Conservation (phyloP, 2,888 invertebrate species). For the Cartodere bifasciata region DNA sequence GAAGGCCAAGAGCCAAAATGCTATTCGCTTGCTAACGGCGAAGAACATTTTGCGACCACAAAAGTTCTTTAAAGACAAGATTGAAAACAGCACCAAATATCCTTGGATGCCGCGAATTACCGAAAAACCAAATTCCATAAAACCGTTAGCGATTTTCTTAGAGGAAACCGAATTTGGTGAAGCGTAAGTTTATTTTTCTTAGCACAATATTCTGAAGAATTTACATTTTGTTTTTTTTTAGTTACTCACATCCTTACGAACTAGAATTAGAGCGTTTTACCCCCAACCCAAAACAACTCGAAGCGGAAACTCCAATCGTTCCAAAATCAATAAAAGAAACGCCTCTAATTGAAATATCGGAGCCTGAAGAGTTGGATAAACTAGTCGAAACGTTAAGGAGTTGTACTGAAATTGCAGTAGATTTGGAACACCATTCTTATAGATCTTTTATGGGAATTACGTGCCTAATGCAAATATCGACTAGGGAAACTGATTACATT, state of each 20-base stretch:
- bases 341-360: constrained; percentile 55
- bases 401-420: constrained; percentile 72
- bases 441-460: constrained; percentile 88
- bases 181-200: constrained; percentile 34
- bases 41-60: constrained; percentile 74
- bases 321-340: constrained; percentile 47
- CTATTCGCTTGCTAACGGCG: constrained; percentile 49
- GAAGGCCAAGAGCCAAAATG: too few species aligned
- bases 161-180: constrained; percentile 51
- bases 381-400: constrained; percentile 53
- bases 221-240: constrained; percentile 30
- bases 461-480: constrained; percentile 91
- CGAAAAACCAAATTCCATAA: constrained; percentile 78
- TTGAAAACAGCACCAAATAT: constrained; percentile 61
- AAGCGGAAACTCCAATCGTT: constrained; percentile 27
- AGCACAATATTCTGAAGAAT: neutral
- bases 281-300: constrained; percentile 41
- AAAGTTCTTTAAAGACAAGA: constrained; percentile 65
- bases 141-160: constrained; percentile 62
- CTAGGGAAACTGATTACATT: constrained; percentile 68
- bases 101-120: constrained; percentile 76
- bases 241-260: constrained; percentile 80
- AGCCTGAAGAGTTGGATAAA: constrained; percentile 45
- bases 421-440: constrained; percentile 88
- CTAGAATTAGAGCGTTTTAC: constrained; percentile 66